Percentiles rank a stretch among this genome's conserved stretches.
Evolutionary conservation across 2,888 invertebrate genomes (phyloP).

Genomic region (Limenitis camilla): DNA sequence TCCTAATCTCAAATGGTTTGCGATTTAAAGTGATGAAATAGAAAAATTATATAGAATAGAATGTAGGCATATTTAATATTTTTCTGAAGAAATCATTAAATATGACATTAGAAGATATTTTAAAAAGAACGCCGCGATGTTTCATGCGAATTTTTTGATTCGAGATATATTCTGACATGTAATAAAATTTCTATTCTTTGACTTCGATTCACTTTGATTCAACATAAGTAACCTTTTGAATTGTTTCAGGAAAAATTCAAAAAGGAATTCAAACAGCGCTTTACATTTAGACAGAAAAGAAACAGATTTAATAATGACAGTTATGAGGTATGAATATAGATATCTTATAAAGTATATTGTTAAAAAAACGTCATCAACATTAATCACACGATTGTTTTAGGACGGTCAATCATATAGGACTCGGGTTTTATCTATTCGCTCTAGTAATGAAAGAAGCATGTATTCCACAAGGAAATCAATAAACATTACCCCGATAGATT

Average conservation of each 20-base stretch:
- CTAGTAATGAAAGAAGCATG: slow-evolving; percentile 56
- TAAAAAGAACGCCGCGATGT: no score
- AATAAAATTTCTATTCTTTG: no score
- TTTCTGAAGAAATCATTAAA: no score
- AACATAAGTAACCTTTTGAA: neutral
- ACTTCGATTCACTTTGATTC: no score
- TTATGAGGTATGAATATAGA: slow-evolving; percentile 51
- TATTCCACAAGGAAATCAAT: slow-evolving; percentile 56
- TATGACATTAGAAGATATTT: no score
- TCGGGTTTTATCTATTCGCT: slow-evolving; percentile 59
- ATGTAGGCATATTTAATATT: no score
- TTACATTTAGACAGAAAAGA: slow-evolving; percentile 72
- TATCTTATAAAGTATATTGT: neutral
- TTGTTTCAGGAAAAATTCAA: slow-evolving; percentile 83
- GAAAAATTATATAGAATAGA: no score
- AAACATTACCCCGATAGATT: slow-evolving; percentile 44
- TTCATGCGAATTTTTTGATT: no score
- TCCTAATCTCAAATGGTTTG: no score
- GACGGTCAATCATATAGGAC: slow-evolving; percentile 66
- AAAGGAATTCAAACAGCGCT: slow-evolving; percentile 82
- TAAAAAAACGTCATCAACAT: neutral
- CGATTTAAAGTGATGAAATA: no score
- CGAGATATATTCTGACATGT: no score
- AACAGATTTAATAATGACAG: slow-evolving; percentile 61
- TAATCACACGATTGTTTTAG: slow-evolving; percentile 37